Evolutionary conservation across 1,140 invertebrate species (phyloP).

Genomic region (Whitmania pigra): DNA sequence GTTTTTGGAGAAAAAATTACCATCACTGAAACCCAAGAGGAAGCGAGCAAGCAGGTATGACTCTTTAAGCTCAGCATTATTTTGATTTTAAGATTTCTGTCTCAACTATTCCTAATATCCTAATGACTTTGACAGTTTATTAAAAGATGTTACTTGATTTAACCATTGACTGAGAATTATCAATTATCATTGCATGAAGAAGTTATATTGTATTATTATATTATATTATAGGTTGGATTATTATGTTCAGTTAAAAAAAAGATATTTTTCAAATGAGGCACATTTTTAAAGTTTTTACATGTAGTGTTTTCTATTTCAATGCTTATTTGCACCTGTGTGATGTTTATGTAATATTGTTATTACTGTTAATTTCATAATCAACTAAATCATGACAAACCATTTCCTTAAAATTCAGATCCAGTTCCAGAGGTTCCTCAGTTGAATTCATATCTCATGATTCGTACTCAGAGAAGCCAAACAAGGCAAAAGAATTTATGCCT

Average conservation of each 20-base stretch:
- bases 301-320: too few species aligned
- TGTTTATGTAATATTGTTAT: too few species aligned
- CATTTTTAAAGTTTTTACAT: too few species aligned
- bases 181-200: too few species aligned
- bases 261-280: too few species aligned
- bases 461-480: background rate
- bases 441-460: background rate
- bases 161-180: too few species aligned
- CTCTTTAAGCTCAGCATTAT: background rate
- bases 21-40: background rate
- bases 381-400: too few species aligned
- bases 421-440: constrained; percentile 5
- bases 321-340: too few species aligned
- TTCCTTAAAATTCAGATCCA: background rate
- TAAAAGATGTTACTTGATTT: background rate
- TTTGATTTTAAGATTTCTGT: background rate
- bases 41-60: background rate
- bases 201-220: too few species aligned
- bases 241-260: too few species aligned
- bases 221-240: too few species aligned
- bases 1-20: constrained; percentile 9
- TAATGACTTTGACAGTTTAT: background rate
- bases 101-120: background rate
- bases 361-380: too few species aligned
- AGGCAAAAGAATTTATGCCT: background rate